Percentiles rank a stretch among this genome's conserved stretches.
phyloP scores from a whole-genome alignment of 2,797 vertebrate species.

The Aerospiza tachiro region DNA sequence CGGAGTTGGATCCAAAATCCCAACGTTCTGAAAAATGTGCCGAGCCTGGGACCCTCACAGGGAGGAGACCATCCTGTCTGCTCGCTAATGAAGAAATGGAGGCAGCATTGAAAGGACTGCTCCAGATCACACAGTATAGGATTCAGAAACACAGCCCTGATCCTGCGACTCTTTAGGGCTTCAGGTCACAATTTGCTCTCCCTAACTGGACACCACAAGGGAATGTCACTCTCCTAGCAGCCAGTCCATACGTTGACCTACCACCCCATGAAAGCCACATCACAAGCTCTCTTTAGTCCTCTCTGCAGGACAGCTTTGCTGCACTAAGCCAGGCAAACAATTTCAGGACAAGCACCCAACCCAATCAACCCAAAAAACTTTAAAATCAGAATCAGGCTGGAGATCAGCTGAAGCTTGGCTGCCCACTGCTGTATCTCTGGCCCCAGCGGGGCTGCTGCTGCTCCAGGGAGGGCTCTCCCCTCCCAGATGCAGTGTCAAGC shows the following conservation, averaged over 20 bases:
- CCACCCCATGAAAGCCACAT: background rate
- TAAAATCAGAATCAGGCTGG: background rate
- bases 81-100: background rate
- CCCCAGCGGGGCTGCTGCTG: background rate
- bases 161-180: background rate
- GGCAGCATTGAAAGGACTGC: background rate
- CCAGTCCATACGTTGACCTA: fast-evolving
- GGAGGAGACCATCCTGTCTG: background rate
- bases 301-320: background rate
- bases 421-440: background rate
- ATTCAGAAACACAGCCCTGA: background rate
- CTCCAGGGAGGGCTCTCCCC: background rate
- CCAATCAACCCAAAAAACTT: background rate
- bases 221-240: background rate
- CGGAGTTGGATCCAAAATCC: background rate
- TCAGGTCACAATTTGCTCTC: background rate
- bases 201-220: background rate
- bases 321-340: background rate
- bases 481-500: fast-evolving
- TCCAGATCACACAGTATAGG: background rate
- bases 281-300: background rate
- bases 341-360: background rate
- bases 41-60: fast-evolving
- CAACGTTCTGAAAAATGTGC: fast-evolving
- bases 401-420: background rate